Evolutionary conservation across 37 sponge, comb jelly and placozoan species (phyloP).

Genomic region (Beroe forskalii): DNA sequence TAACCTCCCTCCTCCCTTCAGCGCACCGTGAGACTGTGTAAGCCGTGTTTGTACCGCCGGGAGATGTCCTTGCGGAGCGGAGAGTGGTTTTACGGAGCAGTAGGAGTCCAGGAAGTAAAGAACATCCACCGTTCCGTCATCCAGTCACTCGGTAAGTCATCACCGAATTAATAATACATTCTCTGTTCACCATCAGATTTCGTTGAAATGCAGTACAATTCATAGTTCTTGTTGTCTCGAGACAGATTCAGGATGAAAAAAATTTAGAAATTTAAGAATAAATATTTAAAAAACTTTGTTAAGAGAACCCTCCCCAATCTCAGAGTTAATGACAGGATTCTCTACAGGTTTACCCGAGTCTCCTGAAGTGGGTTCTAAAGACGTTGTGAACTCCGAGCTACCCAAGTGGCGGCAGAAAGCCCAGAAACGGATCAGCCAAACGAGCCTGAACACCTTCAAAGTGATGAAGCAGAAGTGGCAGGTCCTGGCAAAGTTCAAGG

Average conservation of each 20-base stretch:
- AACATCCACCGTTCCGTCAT: conserved; percentile 31
- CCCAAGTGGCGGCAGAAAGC: conserved; percentile 15
- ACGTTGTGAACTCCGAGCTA: background rate
- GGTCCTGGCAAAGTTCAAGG: conserved; percentile 1
- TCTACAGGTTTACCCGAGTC: background rate
- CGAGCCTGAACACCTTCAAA: conserved; percentile 13
- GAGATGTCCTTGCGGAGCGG: conserved; percentile 18
- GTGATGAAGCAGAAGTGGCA: conserved; percentile 47
- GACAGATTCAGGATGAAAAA: too few species aligned
- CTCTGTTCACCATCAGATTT: too few species aligned
- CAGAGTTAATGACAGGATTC: too few species aligned
- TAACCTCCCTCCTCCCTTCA: background rate
- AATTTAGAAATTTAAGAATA: too few species aligned
- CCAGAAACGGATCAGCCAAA: background rate
- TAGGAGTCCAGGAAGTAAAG: background rate
- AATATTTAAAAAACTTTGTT: too few species aligned
- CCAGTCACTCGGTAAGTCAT: conserved; percentile 13
- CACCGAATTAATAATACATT: too few species aligned
- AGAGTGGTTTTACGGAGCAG: conserved; percentile 54
- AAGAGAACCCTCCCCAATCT: too few species aligned
- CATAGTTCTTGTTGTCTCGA: too few species aligned
- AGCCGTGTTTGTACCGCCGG: conserved; percentile 27
- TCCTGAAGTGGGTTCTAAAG: background rate
- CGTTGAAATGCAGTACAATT: too few species aligned
- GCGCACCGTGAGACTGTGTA: background rate